Evolutionary conservation across 2,797 vertebrate species (phyloP), one percentile per base, ranked within the genome.

Genomic region (Oryzias dopingdopingensis): DNA sequence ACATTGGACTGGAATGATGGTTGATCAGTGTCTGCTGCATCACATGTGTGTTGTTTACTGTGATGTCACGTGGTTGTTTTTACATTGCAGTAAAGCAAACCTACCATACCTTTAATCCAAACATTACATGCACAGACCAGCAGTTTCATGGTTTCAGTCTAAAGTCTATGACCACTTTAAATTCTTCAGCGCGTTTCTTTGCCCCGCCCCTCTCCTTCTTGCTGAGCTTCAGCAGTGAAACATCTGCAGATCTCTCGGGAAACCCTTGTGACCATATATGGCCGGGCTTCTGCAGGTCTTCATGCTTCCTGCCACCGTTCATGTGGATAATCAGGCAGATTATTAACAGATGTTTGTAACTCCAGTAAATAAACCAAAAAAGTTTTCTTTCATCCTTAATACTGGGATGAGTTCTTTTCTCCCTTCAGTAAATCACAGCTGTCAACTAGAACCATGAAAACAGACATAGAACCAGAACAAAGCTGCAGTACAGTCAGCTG

Each of bases 321-420:
- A 48, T 4, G 17, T 62, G 8, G 65, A 79, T 81, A 86, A 85
- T 86, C 76, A 79, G 48, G 51, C 29, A 29, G 56, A 87, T 82
- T 55, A 59, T 64, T 72, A 26, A 29, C 81, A 85, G 72, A 82
- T 81, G 82, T 76, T 55, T 51, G 54, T 32, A 52, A 61, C 52
- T 42, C 14, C 22, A 54, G 64, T 4, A 16, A 55, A 67, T 56
- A 73, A 62, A 63, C 56, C 64, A 62, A 22, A 22, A 46, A 45
- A n/a, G 72, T 77, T 7, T 52, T 49, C 52, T 29, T 41, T 20
- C n/a, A 14, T 17, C 24, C 47, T 51, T 5, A 49, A 4, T 4
- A 37, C 37, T 20, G 18, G 14, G 0, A 37, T 45, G 42, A 8
- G 2, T 1, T 55, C 14, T 29, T 17, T 44, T 55, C 16, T 44